These are phyloP conservation scores for Paramormyrops hopkinsi DNA, from an alignment of 2,797 vertebrate genomes.

Conservation along the genomic window DNA sequence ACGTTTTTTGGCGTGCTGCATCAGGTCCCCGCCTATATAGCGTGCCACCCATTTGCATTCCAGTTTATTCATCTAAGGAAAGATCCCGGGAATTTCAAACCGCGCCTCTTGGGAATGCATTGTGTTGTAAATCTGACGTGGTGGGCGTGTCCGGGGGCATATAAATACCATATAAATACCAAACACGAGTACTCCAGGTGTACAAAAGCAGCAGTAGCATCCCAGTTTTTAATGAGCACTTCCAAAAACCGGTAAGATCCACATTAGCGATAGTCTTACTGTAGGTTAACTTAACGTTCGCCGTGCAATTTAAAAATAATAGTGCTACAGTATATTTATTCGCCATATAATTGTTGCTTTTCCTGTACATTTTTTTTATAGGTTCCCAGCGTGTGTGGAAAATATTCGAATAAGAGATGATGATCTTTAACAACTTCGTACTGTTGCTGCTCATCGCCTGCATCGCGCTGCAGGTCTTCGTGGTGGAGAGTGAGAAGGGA, in stretches of 20 bases:
- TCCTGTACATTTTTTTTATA: not conserved
- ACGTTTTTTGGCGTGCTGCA: conserved; percentile 30
- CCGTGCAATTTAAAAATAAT: not conserved
- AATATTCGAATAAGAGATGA: conserved; percentile 37
- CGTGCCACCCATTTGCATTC: conserved; percentile 20
- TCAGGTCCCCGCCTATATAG: not conserved
- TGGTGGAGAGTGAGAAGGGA: conserved; percentile 42
- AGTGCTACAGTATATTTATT: not conserved
- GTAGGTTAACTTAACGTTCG: not conserved
- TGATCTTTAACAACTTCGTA: conserved; percentile 39
- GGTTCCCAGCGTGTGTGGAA: not conserved
- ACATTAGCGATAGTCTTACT: not conserved
- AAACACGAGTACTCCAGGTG: conserved; percentile 32
- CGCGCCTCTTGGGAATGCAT: conserved; percentile 10
- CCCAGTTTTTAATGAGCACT: conserved; percentile 28
- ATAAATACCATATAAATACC: conserved; percentile 42
- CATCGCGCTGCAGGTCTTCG: conserved; percentile 50
- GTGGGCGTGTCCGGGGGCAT: conserved; percentile 50
- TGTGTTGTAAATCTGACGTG: conserved; percentile 15
- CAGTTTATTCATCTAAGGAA: conserved; percentile 20
- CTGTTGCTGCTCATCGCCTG: conserved; percentile 54
- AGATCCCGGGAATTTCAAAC: conserved; percentile 18
- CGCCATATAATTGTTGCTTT: not conserved
- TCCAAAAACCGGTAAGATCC: conserved; percentile 32
- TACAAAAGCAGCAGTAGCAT: conserved; percentile 19